Percentiles rank a stretch among this genome's conserved stretches.
These are phyloP conservation scores for Festucalex cinctus DNA, from an alignment of 2,113 vertebrate species.

Conservation along the genomic window DNA sequence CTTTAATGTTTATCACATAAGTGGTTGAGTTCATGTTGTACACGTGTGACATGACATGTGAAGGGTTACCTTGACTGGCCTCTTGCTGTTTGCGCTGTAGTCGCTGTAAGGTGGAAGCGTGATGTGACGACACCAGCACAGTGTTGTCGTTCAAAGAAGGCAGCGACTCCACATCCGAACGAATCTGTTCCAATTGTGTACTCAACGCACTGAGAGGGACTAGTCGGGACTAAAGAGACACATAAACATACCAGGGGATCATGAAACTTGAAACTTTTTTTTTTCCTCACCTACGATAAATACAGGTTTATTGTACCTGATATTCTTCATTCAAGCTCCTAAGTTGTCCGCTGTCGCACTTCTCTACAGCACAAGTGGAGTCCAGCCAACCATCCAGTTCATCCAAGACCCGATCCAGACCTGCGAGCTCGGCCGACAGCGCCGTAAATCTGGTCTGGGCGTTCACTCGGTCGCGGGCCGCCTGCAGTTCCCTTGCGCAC, in stretches of 20 bases:
- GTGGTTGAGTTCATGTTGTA: too few species aligned
- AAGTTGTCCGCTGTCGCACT: constrained; percentile 51
- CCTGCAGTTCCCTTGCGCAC: constrained; percentile 70
- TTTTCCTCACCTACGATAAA: too few species aligned
- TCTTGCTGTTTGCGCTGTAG: constrained; percentile 70
- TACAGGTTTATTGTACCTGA: constrained; percentile 70
- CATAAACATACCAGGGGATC: constrained; percentile 6
- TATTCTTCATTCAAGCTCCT: constrained; percentile 67
- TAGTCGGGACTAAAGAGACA: constrained; percentile 64
- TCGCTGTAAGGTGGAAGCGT: constrained; percentile 65
- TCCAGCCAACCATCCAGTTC: constrained; percentile 79
- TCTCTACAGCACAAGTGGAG: neutral
- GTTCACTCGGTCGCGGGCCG: constrained; percentile 69
- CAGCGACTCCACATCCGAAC: constrained; percentile 61
- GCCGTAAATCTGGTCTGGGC: constrained; percentile 75
- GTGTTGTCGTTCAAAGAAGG: constrained; percentile 73
- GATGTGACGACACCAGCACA: constrained; percentile 60
- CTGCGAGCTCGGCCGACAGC: constrained; percentile 73
- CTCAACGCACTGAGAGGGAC: constrained; percentile 63
- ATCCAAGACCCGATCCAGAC: constrained; percentile 69
- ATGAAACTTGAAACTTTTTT: neutral
- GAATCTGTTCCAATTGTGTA: constrained; percentile 68
- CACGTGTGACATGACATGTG: neutral
- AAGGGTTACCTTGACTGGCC: constrained; percentile 70
- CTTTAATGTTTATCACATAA: too few species aligned